These are phyloP conservation scores for Oxystoma pomonae DNA, from an alignment of 2,888 invertebrate genomes.

Conservation along the genomic window DNA sequence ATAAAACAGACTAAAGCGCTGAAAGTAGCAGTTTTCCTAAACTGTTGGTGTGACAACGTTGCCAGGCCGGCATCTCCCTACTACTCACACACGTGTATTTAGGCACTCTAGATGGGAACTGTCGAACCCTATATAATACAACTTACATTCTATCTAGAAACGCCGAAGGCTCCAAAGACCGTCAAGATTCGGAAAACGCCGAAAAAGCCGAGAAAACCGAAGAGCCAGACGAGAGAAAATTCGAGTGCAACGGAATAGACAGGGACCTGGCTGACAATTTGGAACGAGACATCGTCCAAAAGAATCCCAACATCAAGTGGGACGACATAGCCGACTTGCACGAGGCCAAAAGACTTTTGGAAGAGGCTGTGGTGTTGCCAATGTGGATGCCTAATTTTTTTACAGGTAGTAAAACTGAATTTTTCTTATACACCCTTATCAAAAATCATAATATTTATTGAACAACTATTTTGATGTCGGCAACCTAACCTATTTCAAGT, in stretches of 20 bases:
- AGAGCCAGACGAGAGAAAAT: conserved; percentile 73
- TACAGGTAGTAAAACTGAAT: conserved; percentile 74
- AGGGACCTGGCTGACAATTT: conserved; percentile 83
- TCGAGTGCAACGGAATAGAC: conserved; percentile 79
- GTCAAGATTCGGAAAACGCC: conserved; percentile 60
- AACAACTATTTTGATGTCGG: too few relatives aligned
- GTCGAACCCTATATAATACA: too few relatives aligned
- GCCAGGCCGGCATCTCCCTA: too few relatives aligned
- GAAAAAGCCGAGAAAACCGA: conserved; percentile 52
- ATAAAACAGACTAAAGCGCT: too few relatives aligned
- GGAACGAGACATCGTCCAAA: conserved; percentile 95
- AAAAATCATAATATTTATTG: too few relatives aligned
- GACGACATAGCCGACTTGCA: conserved; percentile 87
- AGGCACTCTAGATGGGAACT: too few relatives aligned
- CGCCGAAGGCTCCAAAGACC: conserved; percentile 37
- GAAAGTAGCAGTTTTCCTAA: too few relatives aligned
- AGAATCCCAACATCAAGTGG: conserved; percentile 95
- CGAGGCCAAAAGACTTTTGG: conserved; percentile 85
- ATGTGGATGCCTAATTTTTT: conserved; percentile 99
- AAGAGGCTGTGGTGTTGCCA: conserved; percentile 96
- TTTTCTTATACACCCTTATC: too few relatives aligned
- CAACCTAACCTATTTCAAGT: too few relatives aligned
- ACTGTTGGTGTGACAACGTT: too few relatives aligned
- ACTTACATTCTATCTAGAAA: conserved; percentile 17
- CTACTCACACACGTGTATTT: too few relatives aligned